Percentiles rank a stretch among this genome's conserved stretches.
Evolutionary conservation across 92 coral and sea anemone species (phyloP).

Genomic region (Pocillopora meandrina): DNA sequence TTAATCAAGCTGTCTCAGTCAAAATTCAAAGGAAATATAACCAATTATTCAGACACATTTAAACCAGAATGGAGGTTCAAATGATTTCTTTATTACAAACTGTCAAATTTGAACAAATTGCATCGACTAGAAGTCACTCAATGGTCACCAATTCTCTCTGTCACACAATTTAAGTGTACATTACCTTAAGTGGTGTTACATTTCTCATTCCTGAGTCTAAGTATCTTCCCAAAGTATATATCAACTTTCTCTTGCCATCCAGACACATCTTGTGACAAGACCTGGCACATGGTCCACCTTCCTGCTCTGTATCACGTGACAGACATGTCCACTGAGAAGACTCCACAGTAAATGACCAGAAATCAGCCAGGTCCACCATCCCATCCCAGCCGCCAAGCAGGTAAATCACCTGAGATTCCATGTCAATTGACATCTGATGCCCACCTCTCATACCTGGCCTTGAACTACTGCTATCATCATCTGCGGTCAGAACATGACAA

Average conservation of each 20-base stretch:
- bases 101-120: no score
- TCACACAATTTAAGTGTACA: no score
- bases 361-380: slow-evolving; percentile 87
- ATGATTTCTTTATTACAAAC: no score
- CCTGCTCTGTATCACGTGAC: slow-evolving; percentile 90
- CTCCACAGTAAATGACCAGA: slow-evolving; percentile 86
- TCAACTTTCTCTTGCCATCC: slow-evolving; percentile 82
- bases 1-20: no score
- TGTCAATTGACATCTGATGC: slow-evolving; percentile 96
- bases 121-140: no score
- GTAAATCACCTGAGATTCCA: slow-evolving; percentile 83
- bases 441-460: slow-evolving; percentile 99
- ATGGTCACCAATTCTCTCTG: no score
- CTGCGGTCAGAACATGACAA: background rate
- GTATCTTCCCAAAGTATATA: slow-evolving; percentile 93
- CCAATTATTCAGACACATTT: no score
- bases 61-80: no score
- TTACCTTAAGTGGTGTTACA: slow-evolving; percentile 87
- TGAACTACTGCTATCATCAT: slow-evolving; percentile 28
- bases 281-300: slow-evolving; percentile 97
- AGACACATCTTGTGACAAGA: slow-evolving; percentile 97
- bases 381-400: slow-evolving; percentile 99
- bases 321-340: slow-evolving; percentile 79
- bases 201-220: slow-evolving; percentile 91
- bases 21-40: no score